Percentiles rank a stretch among this genome's conserved stretches.
phyloP scores from a whole-genome alignment of 2,113 vertebrate genomes.

The Colistium nudipinnis region DNA sequence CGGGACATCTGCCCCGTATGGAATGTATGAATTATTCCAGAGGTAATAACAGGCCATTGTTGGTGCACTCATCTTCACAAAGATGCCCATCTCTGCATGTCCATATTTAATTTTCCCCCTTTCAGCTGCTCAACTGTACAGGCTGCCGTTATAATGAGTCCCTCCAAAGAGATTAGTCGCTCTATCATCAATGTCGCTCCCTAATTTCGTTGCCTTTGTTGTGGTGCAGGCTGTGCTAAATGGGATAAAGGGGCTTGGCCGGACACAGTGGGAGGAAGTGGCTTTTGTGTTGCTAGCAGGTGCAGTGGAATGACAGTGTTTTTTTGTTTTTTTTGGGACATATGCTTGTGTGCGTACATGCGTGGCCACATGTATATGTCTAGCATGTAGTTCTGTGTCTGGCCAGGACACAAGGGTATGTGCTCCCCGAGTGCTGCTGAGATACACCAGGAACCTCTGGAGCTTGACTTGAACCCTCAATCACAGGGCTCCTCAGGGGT shows the following conservation, averaged over 20 bases:
- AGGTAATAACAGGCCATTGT: slow-evolving; percentile 64
- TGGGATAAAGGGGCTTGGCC: slow-evolving; percentile 73
- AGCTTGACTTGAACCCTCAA: slow-evolving; percentile 80
- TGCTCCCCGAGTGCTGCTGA: slow-evolving; percentile 64
- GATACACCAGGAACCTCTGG: slow-evolving; percentile 78
- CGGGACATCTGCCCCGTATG: slow-evolving; percentile 64
- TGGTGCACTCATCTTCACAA: slow-evolving; percentile 68
- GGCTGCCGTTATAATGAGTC: slow-evolving; percentile 74
- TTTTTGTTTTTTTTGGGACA: background rate
- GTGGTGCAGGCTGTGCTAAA: slow-evolving; percentile 73
- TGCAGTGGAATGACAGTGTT: slow-evolving; percentile 75
- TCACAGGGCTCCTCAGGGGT: slow-evolving; percentile 78
- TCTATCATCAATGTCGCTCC: slow-evolving; percentile 77
- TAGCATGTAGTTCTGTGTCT: slow-evolving; percentile 13
- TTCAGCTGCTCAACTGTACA: slow-evolving; percentile 77
- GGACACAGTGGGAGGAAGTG: slow-evolving; percentile 79
- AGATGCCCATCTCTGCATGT: slow-evolving; percentile 71
- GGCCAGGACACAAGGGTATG: slow-evolving; percentile 35
- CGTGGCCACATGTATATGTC: slow-evolving; percentile 20
- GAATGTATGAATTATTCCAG: slow-evolving; percentile 74
- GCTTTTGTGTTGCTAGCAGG: slow-evolving; percentile 82
- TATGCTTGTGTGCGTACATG: background rate
- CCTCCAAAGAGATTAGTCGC: slow-evolving; percentile 81
- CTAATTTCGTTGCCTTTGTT: slow-evolving; percentile 81
- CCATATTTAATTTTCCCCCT: slow-evolving; percentile 70